Conservation (phyloP, 2,113 vertebrate genomes). For the Cariama cristata region DNA sequence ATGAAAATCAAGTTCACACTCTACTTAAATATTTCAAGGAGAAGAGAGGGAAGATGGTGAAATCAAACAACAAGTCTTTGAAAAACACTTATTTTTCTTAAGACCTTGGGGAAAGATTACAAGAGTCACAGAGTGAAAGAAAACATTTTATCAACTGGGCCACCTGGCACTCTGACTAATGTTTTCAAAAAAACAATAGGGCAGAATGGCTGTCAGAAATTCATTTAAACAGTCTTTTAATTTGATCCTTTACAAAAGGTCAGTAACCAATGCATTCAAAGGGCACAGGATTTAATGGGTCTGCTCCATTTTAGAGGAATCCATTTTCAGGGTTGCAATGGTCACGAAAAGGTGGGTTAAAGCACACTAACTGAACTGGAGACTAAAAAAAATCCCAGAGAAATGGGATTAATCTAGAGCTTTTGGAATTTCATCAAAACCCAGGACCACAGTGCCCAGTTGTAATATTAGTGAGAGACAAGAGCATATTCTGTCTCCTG, state of each 20-base stretch:
- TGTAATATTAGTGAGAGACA: background rate
- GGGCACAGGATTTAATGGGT: conserved; percentile 3
- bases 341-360: background rate
- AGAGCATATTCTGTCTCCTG: background rate
- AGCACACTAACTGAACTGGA: background rate
- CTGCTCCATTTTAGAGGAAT: conserved; percentile 20
- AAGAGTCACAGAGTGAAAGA: background rate
- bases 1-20: conserved; percentile 42
- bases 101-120: background rate
- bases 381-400: background rate
- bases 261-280: conserved; percentile 20
- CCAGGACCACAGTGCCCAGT: background rate
- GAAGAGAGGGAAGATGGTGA: background rate
- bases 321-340: background rate
- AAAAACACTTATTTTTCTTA: background rate
- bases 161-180: background rate
- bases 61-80: background rate
- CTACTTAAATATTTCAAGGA: conserved; percentile 1
- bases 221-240: conserved; percentile 46
- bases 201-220: conserved; percentile 27
- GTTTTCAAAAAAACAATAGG: conserved; percentile 4
- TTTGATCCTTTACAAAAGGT: conserved; percentile 30
- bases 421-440: background rate
- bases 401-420: background rate
- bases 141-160: background rate